Percentiles rank a stretch among this genome's conserved stretches.
Conservation (phyloP, 2,888 invertebrate species). For the Amphimallon solstitiale region DNA sequence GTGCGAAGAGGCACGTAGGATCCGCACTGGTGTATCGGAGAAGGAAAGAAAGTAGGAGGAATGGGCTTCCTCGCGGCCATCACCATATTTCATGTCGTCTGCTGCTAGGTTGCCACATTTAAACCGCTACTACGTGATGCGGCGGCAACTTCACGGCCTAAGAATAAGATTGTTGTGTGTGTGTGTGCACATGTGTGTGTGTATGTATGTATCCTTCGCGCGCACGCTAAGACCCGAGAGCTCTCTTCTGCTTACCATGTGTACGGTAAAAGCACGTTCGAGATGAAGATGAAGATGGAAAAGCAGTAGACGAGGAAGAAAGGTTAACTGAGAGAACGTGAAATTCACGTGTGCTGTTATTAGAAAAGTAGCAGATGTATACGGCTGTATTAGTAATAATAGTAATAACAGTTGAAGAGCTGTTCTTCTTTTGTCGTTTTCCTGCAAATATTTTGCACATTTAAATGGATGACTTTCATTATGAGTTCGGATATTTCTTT, state of each 20-base stretch:
- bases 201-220: not conserved
- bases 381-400: too few relatives aligned
- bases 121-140: constrained; percentile 47
- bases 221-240: too few relatives aligned
- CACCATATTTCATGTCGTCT: constrained; percentile 61
- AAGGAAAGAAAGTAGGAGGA: constrained; percentile 54
- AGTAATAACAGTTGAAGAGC: too few relatives aligned
- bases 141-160: constrained; percentile 32
- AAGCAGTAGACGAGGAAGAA: constrained; percentile 3
- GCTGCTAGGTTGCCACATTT: constrained; percentile 56
- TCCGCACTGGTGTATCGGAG: constrained; percentile 35
- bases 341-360: constrained; percentile 5
- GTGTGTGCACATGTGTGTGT: not conserved
- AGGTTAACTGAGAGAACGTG: constrained; percentile 21
- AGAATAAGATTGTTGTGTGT: not conserved
- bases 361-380: not conserved
- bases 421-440: too few relatives aligned
- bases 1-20: constrained; percentile 44
- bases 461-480: too few relatives aligned
- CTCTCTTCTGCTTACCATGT: not conserved
- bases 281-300: not conserved
- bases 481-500: too few relatives aligned
- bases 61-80: constrained; percentile 61
- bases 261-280: not conserved
- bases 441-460: too few relatives aligned